Base-by-base conservation (phyloP, 2,888 invertebrate genomes). In the Scaeva pyrastri region DNA sequence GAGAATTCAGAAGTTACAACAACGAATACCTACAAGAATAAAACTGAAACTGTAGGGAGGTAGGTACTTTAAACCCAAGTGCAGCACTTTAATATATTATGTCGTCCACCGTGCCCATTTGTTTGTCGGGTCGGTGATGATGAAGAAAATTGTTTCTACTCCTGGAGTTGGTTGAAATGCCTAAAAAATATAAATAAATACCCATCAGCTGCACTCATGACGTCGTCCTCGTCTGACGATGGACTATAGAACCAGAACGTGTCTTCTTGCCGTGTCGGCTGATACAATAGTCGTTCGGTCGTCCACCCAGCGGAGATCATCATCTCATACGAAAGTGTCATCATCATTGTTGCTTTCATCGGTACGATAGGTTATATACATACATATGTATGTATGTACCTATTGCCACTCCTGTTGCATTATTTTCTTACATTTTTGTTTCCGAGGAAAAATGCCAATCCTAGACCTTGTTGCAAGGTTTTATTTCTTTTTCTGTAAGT, bases 81-180 rank as follows among this genome's bases (percentile, higher is more conserved):
- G 70, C 19, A 36, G 16, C 58, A 39, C 36, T 58, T 58, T 36
- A 58, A 58, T 19, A 58, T 55, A 23, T 21, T 16, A 16, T 56
- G 76, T 62, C 64, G 76, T 62, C 64, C 84, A 71, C 45, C 39
- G 31, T 70, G 52, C 23, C 56, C 55, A 58, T 23, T 66, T 68
- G 77, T 82, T 86, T 86, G 82, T 82, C 86, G 86, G 86, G 82
- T 82, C 86, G 86, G 86, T 48, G 64, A 31, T 66, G 48, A 48
- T 66, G 48, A 66, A 48, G 64, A 48, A 48, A 48, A 19, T 48
- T 48, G 2, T 19, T 66, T 31, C 8, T 31, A 66, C 48, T 48
- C 48, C 26, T 23, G 12, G 21, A 4, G 14, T 62, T 26, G 16
- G n/a, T 6, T 23, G 6, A 16, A 16, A 39, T 39, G 36, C 5